Evolutionary conservation across 2,888 invertebrate species (phyloP).

Genomic region (Minunthozetes semirufus): DNA sequence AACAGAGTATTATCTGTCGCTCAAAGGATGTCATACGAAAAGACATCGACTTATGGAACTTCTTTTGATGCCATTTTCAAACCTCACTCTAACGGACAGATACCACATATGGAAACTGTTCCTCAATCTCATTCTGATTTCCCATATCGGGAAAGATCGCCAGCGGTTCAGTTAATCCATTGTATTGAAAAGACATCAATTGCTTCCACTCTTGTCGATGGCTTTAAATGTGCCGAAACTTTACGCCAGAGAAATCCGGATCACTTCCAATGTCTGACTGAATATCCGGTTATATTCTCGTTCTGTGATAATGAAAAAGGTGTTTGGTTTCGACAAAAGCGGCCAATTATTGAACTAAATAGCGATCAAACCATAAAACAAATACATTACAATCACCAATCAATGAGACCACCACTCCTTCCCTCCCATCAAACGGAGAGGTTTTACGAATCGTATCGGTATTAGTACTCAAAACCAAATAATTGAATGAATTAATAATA

Average conservation of each 20-base stretch:
- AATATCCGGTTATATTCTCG: slow-evolving; percentile 45
- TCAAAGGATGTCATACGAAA: slow-evolving; percentile 1
- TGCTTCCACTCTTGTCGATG: slow-evolving; percentile 48
- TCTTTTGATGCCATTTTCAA: slow-evolving; percentile 47
- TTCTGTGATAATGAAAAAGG: slow-evolving; percentile 41
- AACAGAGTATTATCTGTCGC: slow-evolving; percentile 7
- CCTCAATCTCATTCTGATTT: slow-evolving; percentile 48
- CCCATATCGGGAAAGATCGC: slow-evolving; percentile 47
- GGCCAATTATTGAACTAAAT: slow-evolving; percentile 45
- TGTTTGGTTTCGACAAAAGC: slow-evolving; percentile 21
- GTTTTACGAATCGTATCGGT: slow-evolving; percentile 46
- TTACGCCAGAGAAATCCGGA: slow-evolving; percentile 47
- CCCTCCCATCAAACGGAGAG: slow-evolving; percentile 45
- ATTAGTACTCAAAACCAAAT: slow-evolving; percentile 38
- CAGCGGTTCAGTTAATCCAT: slow-evolving; percentile 47
- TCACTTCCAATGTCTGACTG: slow-evolving; percentile 47
- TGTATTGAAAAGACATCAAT: slow-evolving; percentile 45
- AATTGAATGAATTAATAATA: neutral
- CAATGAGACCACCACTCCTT: slow-evolving; percentile 47
- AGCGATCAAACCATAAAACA: slow-evolving; percentile 46
- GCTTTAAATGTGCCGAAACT: slow-evolving; percentile 47
- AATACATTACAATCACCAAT: slow-evolving; percentile 48
- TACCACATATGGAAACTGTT: slow-evolving; percentile 45
- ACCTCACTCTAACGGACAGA: slow-evolving; percentile 45
- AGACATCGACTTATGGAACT: slow-evolving; percentile 34